Base-by-base conservation (phyloP, 2,888 invertebrate genomes). In the Zaprionus bogoriensis region DNA sequence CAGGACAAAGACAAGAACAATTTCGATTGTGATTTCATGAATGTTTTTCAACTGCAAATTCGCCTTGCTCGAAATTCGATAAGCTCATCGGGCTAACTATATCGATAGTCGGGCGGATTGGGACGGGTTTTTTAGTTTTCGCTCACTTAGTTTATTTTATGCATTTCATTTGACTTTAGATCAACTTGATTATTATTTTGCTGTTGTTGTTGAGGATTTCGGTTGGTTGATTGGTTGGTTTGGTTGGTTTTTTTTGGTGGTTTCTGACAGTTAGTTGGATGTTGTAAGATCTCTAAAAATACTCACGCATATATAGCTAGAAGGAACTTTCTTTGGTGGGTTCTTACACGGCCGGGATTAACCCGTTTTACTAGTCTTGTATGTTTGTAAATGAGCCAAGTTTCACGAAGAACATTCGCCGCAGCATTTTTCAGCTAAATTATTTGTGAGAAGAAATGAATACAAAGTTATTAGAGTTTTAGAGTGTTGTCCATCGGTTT, bases 311-410 rank as follows among this genome's bases (percentile, higher is more conserved):
- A 99, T 92, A 99, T 99, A 87, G 99, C 99, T 92, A 99, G 94
- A 81, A 99, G 95, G 93, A 99, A 99, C 93, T 99, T 99, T 92
- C 99, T 94, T 92, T 99, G 99, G 92, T 99, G 99, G 74, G 98
- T 96, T 90, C 99, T 94, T 85, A 99, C 99, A 92, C 97, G 95
- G 86, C 97, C 96, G 67, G 97, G 96, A 92, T 99, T 98, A 65
- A 99, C 98, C 91, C 98, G 94, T 93, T 98, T 98, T 89, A 98
- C 98, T 89, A 99, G 94, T 91, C 99, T 96, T 89, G 99, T 99
- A 92, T 99, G 97, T 92, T 99, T 99, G 93, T 99, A 99, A 91
- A 99, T 99, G 91, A 99, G 94, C 99, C 99, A 99, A 86, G 99
- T 99, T 93, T 99, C 99, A 87, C 99, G 94, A 83, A 99, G 94